phyloP scores from a whole-genome alignment of 2,113 vertebrate species.

The Brienomyrus brachyistius region DNA sequence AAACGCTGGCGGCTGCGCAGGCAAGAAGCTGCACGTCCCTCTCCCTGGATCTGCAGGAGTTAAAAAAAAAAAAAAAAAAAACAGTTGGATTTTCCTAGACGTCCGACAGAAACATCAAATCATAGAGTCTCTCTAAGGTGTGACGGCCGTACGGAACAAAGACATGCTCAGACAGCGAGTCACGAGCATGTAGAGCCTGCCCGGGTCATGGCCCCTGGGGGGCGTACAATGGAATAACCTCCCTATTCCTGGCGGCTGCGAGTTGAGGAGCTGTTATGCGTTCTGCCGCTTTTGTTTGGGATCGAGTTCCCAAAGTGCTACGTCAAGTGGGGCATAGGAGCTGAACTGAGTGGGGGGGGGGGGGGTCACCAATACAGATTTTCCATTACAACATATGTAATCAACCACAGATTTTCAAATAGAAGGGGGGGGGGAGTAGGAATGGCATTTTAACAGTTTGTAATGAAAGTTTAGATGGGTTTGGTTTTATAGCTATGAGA shows the following conservation, averaged over 20 bases:
- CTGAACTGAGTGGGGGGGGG: too few relatives aligned
- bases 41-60: neutral
- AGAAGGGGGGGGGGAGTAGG: neutral
- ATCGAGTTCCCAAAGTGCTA: neutral
- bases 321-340: neutral
- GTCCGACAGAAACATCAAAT: neutral
- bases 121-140: neutral
- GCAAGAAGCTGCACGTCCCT: neutral
- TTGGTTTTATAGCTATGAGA: neutral
- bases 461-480: neutral
- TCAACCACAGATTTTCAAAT: neutral
- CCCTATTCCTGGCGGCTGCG: neutral
- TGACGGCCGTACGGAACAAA: neutral
- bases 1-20: neutral
- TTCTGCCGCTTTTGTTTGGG: neutral
- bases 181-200: neutral
- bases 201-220: neutral
- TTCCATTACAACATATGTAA: slow-evolving; percentile 8
- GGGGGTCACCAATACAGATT: neutral
- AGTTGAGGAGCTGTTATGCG: neutral
- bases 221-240: neutral
- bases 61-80: neutral
- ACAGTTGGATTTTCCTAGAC: neutral
- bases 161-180: neutral
- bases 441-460: neutral